Percentiles rank a stretch among this genome's conserved stretches.
phyloP scores from a whole-genome alignment of 2,888 invertebrate genomes.

The Dryobota labecula region DNA sequence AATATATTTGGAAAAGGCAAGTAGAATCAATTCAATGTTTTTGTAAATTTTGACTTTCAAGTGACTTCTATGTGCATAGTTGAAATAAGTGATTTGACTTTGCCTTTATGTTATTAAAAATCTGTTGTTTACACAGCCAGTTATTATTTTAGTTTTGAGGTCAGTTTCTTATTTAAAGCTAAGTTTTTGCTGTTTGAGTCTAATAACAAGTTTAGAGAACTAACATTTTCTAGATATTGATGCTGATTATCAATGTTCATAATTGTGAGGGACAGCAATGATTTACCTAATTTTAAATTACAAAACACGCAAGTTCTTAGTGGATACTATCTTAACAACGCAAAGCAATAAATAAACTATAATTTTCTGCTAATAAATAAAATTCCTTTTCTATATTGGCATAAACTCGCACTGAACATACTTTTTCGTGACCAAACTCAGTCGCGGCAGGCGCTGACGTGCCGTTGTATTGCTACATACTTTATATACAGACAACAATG shows the following conservation, averaged over 20 bases:
- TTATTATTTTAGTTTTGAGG: not conserved
- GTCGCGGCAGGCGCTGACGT: not conserved
- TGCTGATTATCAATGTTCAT: not conserved
- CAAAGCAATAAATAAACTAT: not conserved
- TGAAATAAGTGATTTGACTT: too few relatives aligned
- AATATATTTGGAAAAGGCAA: too few relatives aligned
- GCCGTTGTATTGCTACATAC: conserved; percentile 38
- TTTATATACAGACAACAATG: conserved; percentile 34
- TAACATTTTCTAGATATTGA: not conserved
- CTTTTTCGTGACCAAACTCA: conserved; percentile 20
- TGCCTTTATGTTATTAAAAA: not conserved
- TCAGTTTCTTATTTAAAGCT: not conserved
- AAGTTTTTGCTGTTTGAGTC: not conserved
- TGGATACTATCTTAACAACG: not conserved
- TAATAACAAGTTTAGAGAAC: not conserved
- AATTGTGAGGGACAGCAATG: not conserved
- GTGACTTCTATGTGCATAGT: too few relatives aligned
- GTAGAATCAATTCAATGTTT: too few relatives aligned
- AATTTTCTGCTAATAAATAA: conserved; percentile 8
- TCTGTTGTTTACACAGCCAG: not conserved
- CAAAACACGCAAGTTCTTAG: not conserved
- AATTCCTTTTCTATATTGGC: not conserved
- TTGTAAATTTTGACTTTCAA: too few relatives aligned
- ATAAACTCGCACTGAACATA: not conserved
- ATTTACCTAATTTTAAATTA: not conserved